phyloP scores from a whole-genome alignment of 2,888 invertebrate species.

The Drosophila barbarae region DNA sequence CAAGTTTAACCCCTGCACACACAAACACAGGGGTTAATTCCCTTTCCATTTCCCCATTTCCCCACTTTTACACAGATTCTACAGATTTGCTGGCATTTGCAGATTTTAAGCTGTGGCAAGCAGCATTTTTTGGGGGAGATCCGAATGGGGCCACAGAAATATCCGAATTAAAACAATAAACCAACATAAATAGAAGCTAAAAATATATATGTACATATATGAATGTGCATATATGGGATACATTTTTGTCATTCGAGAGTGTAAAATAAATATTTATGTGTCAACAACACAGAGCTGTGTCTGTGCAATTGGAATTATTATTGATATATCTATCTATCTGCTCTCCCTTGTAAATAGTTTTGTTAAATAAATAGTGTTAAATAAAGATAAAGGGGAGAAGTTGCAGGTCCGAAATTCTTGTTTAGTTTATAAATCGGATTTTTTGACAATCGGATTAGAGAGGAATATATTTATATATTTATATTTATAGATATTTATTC shows the following conservation, averaged over 20 bases:
- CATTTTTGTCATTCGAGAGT: conserved; percentile 1
- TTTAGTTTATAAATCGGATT: conserved; percentile 9
- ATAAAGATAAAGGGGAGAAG: not conserved
- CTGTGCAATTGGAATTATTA: conserved; percentile 5
- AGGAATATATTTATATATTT: not conserved
- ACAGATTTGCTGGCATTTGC: conserved; percentile 30
- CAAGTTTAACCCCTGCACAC: conserved; percentile 24
- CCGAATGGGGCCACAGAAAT: not conserved
- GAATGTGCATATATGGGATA: not conserved
- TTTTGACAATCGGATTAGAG: not conserved
- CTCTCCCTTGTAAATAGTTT: conserved; percentile 4
- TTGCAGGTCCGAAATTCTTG: not conserved
- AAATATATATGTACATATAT: not conserved
- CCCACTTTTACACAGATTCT: not conserved
- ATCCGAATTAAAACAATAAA: conserved; percentile 9
- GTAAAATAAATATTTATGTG: conserved; percentile 13
- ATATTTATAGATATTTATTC: not conserved
- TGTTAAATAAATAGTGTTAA: conserved; percentile 6
- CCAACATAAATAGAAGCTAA: conserved; percentile 2
- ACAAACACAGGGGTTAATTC: conserved; percentile 4
- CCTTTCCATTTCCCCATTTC: too few species aligned
- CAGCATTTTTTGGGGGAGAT: conserved; percentile 5
- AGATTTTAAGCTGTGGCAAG: conserved; percentile 21
- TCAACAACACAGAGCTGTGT: not conserved
- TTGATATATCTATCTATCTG: conserved; percentile 3